Evolutionary conservation across 2,797 vertebrate genomes (phyloP), one percentile per base, ranked within the genome.

Genomic region (Clamator glandarius): DNA sequence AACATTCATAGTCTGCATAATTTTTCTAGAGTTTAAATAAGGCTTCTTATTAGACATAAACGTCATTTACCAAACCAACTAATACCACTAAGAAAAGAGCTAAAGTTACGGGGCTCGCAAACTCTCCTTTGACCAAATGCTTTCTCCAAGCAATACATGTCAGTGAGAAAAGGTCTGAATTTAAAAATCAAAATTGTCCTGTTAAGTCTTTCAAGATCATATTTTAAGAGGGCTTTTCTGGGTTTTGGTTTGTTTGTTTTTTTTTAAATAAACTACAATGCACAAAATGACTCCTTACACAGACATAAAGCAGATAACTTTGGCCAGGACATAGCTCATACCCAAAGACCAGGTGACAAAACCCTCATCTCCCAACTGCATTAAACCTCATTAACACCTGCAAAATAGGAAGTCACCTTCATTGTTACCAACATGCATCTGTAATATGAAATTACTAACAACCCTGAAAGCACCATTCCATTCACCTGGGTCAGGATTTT

Each of bases 301-400:
- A 75, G 48, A 33, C 39, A 44, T 17, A 64, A 68, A 51, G 36
- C 44, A 84, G 33, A 2, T 57, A 61, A 74, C n/a, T 51, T 77
- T 1, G 1, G 21, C 20, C 39, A 55, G 39, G n/a, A 62, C 17
- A 12, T 3, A 41, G 58, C 14, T 79, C 24, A 55, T 67, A n/a
- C 55, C 73, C 39, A 41, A 23, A 82, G 36, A 35, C 46, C 68
- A 81, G 61, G 61, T 80, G 54, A 84, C 1, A 3, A 91, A 93
- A 46, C 25, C 70, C 73, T 76, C 52, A 64, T 29, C 35, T 93
- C 64, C 64, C 75, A 33, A 58, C 68, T 9, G 62, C 36, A 85
- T 80, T 64, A 70, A 92, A 80, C 78, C 58, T 85, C 84, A 89
- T 87, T 93, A 95, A 91, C 82, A 75, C 84, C 75, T 92, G 73